phyloP scores from a whole-genome alignment of 2,113 vertebrate genomes.

The Sinocyclocheilus grahami region DNA sequence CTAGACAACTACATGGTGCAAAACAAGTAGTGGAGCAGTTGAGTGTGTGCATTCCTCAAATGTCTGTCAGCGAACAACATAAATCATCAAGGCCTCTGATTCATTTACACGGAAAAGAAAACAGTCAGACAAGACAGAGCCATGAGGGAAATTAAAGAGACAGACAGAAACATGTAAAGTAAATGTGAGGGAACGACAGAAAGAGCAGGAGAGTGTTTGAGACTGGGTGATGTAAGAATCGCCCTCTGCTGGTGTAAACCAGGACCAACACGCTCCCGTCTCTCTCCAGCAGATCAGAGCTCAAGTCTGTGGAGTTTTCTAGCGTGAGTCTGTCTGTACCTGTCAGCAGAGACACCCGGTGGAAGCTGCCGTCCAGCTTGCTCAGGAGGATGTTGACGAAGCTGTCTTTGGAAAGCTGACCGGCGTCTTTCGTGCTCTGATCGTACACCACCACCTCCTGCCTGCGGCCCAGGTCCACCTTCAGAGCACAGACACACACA shows the following conservation, averaged over 20 bases:
- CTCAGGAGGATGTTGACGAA: conserved; percentile 94
- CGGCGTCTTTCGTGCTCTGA: conserved; percentile 89
- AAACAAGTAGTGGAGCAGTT: too few species aligned
- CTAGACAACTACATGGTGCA: neutral
- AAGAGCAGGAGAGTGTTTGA: neutral
- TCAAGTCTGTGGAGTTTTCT: too few species aligned
- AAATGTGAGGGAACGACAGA: neutral
- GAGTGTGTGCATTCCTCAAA: too few species aligned
- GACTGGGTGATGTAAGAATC: neutral
- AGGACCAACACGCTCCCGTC: neutral
- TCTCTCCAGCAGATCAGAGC: too few species aligned
- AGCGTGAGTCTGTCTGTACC: conserved; percentile 70
- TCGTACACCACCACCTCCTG: conserved; percentile 96
- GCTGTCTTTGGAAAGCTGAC: conserved; percentile 87
- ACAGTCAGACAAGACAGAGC: too few species aligned
- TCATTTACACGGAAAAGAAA: neutral
- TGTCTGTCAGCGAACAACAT: neutral
- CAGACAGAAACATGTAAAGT: neutral
- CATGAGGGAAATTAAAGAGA: too few species aligned
- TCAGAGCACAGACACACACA: conserved; percentile 46
- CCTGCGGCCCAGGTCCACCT: conserved; percentile 89
- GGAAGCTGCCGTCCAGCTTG: conserved; percentile 90
- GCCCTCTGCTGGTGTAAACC: conserved; percentile 49
- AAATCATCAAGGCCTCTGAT: conserved; percentile 1
- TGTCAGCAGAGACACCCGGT: conserved; percentile 91